Evolutionary conservation across 53 echinoderm and acorn worm genomes (phyloP), one percentile per base, ranked within the genome.

Genomic region (Astropecten irregularis): DNA sequence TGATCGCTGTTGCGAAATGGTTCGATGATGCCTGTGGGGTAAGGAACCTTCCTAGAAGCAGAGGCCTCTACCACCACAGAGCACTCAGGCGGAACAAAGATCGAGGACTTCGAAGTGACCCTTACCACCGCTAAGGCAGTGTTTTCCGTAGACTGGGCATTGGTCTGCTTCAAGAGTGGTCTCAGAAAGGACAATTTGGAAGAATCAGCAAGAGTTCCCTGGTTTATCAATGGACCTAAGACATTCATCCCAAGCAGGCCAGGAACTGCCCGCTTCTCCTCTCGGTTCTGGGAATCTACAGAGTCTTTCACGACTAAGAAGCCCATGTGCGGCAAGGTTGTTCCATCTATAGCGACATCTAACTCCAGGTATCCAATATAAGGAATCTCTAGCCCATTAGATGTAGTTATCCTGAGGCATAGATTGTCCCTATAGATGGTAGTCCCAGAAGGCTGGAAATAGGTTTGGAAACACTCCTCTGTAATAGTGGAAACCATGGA

Each of bases 41-140:
- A 37, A 36, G 8, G 64, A 42, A 42, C 49, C 49, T 0, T 27
- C 39, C n/a, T 9, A 48, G 69, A 69, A 46, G 69, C 27, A 47
- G 16, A 11, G 9, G 28, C 48, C 69, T 16, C 7, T 64, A 15
- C 64, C 18, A 53, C 27, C 7, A 28, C 77, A 2, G 58, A 53
- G 10, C 56, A 28, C 25, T 54, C 55, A 6, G 56, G 77, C 7
- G 50, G 50, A 28, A 76, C 36, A 23, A 42, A 51, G 1, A 76
- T 32, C 28, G 36, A 19, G 52, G 82, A 85, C 14, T 92, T 85
- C 22, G 85, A 42, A 6, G 42, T 8, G 11, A 11, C 6, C 6
- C 11, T 42, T 11, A 42, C 42, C 42, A 42, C 11, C 6, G 42
- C 42, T 11, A 42, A 42, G 6, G 42, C 42, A n/a, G n/a, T n/a